Evolutionary conservation across 2,113 vertebrate species (phyloP).

Genomic region (Pedionomus torquatus): DNA sequence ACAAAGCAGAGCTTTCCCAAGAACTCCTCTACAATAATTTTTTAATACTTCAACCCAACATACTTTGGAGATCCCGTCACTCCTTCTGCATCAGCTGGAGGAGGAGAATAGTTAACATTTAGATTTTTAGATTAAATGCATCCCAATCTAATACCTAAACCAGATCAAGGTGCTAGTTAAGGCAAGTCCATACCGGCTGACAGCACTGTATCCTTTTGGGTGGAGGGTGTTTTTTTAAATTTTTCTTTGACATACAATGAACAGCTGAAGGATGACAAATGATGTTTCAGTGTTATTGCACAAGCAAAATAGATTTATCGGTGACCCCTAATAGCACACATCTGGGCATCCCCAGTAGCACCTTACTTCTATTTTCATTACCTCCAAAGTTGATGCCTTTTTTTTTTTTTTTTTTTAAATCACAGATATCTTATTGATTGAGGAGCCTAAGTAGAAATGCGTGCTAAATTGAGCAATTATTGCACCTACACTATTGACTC

Average conservation of each 20-base stretch:
- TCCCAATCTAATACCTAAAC: neutral
- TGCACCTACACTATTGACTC: neutral
- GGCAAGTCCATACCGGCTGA: neutral
- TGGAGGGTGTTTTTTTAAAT: neutral
- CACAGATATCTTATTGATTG: neutral
- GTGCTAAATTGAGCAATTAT: conserved; percentile 21
- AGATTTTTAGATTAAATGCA: neutral
- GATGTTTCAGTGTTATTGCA: neutral
- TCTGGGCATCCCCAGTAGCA: neutral
- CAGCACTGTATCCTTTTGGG: neutral
- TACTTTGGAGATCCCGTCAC: neutral
- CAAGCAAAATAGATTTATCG: neutral
- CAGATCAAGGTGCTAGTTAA: neutral
- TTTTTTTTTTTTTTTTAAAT: neutral
- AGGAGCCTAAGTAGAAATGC: neutral
- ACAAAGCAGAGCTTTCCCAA: neutral
- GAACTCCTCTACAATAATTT: neutral
- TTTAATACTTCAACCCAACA: neutral
- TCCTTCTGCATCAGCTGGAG: neutral
- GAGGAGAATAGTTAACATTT: neutral
- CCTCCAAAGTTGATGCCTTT: neutral
- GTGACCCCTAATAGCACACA: neutral
- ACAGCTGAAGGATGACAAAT: neutral
- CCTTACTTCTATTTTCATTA: neutral
- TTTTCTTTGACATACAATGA: neutral